phyloP scores from a whole-genome alignment of 2,888 invertebrate genomes.

The Acanthoscelides obtectus region DNA sequence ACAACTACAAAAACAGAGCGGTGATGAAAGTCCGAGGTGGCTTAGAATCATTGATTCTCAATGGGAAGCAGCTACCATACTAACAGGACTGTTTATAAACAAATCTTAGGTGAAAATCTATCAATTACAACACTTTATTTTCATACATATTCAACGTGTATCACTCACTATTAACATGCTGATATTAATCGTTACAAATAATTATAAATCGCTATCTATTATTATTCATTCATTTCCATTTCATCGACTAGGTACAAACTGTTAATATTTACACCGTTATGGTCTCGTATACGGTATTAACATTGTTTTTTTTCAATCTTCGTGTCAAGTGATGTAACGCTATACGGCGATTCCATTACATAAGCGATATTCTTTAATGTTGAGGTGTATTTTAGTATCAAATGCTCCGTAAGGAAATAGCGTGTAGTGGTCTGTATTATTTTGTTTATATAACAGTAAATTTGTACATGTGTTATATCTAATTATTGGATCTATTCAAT shows the following conservation, averaged over 20 bases:
- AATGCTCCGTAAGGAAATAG: not conserved
- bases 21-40: no score
- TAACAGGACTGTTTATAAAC: not conserved
- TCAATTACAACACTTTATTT: not conserved
- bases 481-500: not conserved
- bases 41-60: no score
- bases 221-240: not conserved
- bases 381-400: not conserved
- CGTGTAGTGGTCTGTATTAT: not conserved
- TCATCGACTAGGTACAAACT: not conserved
- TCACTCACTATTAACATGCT: not conserved
- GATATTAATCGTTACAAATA: not conserved
- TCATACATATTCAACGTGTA: not conserved
- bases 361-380: not conserved
- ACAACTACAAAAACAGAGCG: no score
- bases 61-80: no score
- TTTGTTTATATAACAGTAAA: not conserved
- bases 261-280: not conserved
- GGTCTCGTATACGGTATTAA: not conserved
- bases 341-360: not conserved
- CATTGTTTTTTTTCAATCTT: not conserved
- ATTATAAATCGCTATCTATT: not conserved
- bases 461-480: not conserved
- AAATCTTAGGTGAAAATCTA: not conserved
- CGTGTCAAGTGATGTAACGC: not conserved